phyloP scores from a whole-genome alignment of 2,888 invertebrate species.

The Lepas anatifera region DNA sequence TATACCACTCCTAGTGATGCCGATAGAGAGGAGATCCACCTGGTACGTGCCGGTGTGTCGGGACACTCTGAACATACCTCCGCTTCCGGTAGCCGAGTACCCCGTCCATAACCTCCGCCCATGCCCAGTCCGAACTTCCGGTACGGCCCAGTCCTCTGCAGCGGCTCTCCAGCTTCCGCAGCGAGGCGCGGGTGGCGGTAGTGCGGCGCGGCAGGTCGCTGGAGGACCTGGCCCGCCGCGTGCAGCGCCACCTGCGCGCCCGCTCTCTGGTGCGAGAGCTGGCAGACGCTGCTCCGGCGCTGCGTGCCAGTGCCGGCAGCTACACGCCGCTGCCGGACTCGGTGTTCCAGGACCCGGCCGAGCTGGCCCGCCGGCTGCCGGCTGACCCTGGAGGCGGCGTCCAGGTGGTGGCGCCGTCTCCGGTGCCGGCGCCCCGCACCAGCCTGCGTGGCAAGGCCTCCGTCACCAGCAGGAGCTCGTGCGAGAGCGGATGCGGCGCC shows the following conservation, averaged over 20 bases:
- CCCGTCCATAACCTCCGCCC: too few species aligned
- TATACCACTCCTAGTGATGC: too few species aligned
- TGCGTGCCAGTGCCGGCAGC: not conserved
- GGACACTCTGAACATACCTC: too few species aligned
- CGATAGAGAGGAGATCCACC: not conserved
- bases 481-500: not conserved
- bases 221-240: slow-evolving; percentile 1
- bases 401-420: not conserved
- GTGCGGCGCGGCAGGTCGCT: not conserved
- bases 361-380: not conserved
- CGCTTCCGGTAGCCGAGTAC: too few species aligned
- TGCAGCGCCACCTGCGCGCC: slow-evolving; percentile 1
- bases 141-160: slow-evolving; percentile 13
- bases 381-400: not conserved
- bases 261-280: not conserved
- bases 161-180: slow-evolving; percentile 14
- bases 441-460: not conserved
- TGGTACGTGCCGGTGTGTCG: slow-evolving; percentile 9
- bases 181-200: not conserved
- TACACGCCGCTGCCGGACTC: not conserved
- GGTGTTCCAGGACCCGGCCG: not conserved
- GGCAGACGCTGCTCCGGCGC: not conserved
- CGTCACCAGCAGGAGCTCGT: not conserved
- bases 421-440: not conserved
- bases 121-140: too few species aligned